Base-by-base conservation (phyloP, 2,888 invertebrate genomes). In the Laothoe populi region DNA sequence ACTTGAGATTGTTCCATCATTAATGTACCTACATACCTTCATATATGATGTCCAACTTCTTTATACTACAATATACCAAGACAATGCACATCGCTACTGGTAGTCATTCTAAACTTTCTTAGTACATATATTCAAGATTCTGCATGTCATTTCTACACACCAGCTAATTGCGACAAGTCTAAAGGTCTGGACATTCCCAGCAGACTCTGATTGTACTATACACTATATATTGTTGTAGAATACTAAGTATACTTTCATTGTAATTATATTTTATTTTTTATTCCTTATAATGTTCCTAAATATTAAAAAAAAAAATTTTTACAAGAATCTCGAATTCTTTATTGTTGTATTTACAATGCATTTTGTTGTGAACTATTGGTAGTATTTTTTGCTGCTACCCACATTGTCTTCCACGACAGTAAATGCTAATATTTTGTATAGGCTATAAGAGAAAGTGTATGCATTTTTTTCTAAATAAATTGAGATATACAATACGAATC, bases 1-100 rank as follows among this genome's bases (percentile, higher is more conserved):
- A 96, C 82, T 91, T 98, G 23, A 94, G 99, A 66, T 94, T 99
- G 13, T 99, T 99, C 95, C 99, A 99, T 84, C 99, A 99, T 86
- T 99, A 91, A 94, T 2, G 3, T 42, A n/a, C n/a, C 13, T 13
- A n/a, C 0, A 4, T n/a, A 42, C 13, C 40, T 40, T 40, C n/a
- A 42, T 10, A 13, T 10, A 42, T 42, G 7, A 42, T 31, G 31
- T 31, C 31, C 31, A 2, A 31, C 31, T 31, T 2, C 7, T 31
- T 31, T 31, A 31, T 31, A 31, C 31, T 31, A 2, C n/a, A n/a
- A 8, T 31, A 31, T 31, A 31, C 5, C 7, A 4, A 31, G 31
- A 31, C 7, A 8, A 31, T 5, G 5, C 5, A 5, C 0, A 31
- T 31, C 31, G 26, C 5, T 4, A 31, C 31, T 8, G 8, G 5